Base-by-base conservation (phyloP, 2,888 invertebrate genomes). In the Carcina quercana region DNA sequence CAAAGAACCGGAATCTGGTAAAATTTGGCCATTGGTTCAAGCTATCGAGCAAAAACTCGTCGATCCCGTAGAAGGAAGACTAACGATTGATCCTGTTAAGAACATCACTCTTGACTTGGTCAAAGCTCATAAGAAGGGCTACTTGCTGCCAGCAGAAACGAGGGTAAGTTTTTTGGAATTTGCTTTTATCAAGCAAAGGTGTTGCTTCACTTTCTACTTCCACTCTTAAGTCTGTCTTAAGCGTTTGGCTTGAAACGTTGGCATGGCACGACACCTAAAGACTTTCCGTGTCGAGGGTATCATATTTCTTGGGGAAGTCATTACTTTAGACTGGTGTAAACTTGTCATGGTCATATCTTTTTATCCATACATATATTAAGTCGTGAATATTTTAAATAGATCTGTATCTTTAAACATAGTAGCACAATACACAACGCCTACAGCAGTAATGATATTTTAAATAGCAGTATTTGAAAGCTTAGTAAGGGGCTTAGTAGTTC, bases 101-200 rank as follows among this genome's bases (percentile, higher is more conserved):
- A 87, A 86, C 54, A 69, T 83, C 41, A 85, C 80, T 69, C 80
- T 89, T 47, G 94, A 95, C 86, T 89, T 96, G 70, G 86, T 91
- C 60, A 94, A 94, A 86, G 96, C 95, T 66, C 87, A 90, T 70
- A 92, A 94, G 73, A 91, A 90, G 86, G 95, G 95, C 63, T 91
- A 92, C 84, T 89, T 96, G 63, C 88, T 95, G 85, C 91, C 94
- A 75, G 95, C 95, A 70, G 94, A 95, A 88, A 92, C 94, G 70
- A 89, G 96, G 94, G 96, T 96, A 89, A 95, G 95, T 91, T 41
- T 54, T 61, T 53, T 42, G 52, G 49, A 56, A 62, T 65, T 76
- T 75, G 79, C 79, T 76, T 76, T 50, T 63, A 64, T 62, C 56
- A 62, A 75, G 70, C 70, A 67, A 66, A 70, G 80, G 79, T 83